Conservation (phyloP, 2,113 vertebrate species). For the Campylomormyrus numenius region DNA sequence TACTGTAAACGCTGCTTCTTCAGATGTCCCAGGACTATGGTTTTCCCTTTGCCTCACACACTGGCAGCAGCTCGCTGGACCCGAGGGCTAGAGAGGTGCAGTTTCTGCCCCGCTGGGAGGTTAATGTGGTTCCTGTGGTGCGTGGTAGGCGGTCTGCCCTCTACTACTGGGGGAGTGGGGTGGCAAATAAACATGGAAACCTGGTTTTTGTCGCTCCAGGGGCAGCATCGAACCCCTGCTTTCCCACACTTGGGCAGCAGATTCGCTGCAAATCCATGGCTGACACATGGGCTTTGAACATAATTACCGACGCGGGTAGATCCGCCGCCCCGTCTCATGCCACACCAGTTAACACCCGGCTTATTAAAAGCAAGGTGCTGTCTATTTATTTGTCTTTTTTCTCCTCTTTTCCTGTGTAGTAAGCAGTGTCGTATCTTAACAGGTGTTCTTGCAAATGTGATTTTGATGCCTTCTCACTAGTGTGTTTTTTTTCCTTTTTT, state of each 20-base stretch:
- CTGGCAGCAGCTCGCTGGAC: background rate
- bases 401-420: background rate
- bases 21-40: background rate
- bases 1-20: background rate
- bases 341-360: background rate
- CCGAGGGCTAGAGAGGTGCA: background rate
- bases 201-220: background rate
- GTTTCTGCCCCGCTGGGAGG: background rate
- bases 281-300: background rate
- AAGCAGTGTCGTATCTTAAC: background rate
- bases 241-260: background rate
- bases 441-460: slow-evolving; percentile 6
- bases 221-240: background rate
- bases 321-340: background rate
- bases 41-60: background rate
- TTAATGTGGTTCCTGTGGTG: background rate
- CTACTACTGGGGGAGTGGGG: background rate
- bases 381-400: background rate
- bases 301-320: background rate
- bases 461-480: background rate
- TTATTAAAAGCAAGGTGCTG: background rate
- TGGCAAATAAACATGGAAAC: background rate
- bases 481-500: background rate
- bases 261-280: background rate
- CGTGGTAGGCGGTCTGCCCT: background rate